A percentile compares a stretch with the other conserved stretches of the same genome.
Conservation (phyloP, 2,888 invertebrate species). For the Hecatera dysodea region DNA sequence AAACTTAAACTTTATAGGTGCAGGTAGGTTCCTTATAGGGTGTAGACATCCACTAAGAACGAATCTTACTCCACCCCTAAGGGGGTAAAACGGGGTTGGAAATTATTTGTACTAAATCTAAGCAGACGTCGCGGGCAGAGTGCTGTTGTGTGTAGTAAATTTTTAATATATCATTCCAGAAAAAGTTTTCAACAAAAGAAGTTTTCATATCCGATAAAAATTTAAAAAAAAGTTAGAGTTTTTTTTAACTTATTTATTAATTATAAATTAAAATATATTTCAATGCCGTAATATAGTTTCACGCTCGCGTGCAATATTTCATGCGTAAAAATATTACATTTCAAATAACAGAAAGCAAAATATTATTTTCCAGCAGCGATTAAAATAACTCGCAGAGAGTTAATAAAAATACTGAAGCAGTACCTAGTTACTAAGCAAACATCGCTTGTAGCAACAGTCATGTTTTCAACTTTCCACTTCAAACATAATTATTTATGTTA, state of each 20-base stretch:
- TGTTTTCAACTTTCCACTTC: background rate
- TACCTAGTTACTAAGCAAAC: conserved; percentile 13
- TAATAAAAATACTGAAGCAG: conserved; percentile 32
- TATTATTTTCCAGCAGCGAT: conserved; percentile 8
- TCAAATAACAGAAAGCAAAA: conserved; percentile 18
- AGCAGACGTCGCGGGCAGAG: too few species aligned
- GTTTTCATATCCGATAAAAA: background rate
- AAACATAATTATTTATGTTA: too few species aligned
- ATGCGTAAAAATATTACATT: conserved; percentile 10
- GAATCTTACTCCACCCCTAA: too few species aligned
- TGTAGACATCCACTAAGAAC: too few species aligned
- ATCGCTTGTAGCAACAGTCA: background rate
- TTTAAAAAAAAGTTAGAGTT: background rate
- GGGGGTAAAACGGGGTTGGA: too few species aligned
- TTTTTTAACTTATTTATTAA: background rate
- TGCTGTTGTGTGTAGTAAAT: too few species aligned
- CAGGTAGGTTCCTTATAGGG: too few species aligned
- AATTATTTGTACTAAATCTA: too few species aligned
- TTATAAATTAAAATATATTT: conserved; percentile 6
- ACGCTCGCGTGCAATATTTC: conserved; percentile 8
- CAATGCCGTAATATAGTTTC: background rate
- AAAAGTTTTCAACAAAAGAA: background rate
- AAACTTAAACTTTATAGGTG: too few species aligned
- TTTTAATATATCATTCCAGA: background rate
- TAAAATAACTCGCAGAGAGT: conserved; percentile 1